Evolutionary conservation across 1,140 invertebrate genomes (phyloP).

Genomic region (Drosophila sulfurigaster): DNA sequence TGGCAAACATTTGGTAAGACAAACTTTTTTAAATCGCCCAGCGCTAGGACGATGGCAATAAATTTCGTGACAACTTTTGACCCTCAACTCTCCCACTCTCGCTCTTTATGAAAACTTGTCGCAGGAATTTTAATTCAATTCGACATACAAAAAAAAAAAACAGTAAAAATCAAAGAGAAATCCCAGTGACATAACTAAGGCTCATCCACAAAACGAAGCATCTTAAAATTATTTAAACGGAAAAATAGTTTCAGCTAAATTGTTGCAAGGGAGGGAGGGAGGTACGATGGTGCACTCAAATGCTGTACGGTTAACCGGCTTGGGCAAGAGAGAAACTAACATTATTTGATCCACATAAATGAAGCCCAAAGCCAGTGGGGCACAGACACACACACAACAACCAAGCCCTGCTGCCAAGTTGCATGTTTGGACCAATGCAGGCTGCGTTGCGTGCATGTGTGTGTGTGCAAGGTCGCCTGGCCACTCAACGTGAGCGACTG

Average conservation of each 20-base stretch:
- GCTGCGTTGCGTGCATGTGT: not conserved
- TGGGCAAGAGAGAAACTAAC: slow-evolving; percentile 42
- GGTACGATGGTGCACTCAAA: slow-evolving; percentile 32
- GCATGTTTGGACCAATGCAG: slow-evolving; percentile 26
- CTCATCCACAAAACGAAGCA: slow-evolving; percentile 54
- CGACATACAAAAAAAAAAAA: not conserved
- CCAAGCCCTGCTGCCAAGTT: slow-evolving; percentile 14
- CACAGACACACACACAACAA: slow-evolving; percentile 9
- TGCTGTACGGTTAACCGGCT: slow-evolving; percentile 50
- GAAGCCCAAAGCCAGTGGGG: slow-evolving; percentile 69
- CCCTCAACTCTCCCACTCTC: not conserved
- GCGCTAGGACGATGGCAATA: slow-evolving; percentile 64
- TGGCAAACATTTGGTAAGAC: slow-evolving; percentile 54
- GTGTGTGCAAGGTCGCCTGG: slow-evolving; percentile 39
- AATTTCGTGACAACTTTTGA: slow-evolving; percentile 66
- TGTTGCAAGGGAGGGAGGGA: not conserved
- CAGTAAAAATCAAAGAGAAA: slow-evolving; percentile 3
- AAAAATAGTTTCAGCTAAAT: slow-evolving; percentile 61
- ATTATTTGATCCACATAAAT: slow-evolving; percentile 69
- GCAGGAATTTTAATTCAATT: slow-evolving; percentile 73
- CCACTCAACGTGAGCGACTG: slow-evolving; percentile 62
- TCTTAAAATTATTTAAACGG: slow-evolving; percentile 72
- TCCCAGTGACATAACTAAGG: slow-evolving; percentile 58
- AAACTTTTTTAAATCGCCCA: slow-evolving; percentile 72
- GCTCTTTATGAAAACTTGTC: slow-evolving; percentile 33